These are phyloP conservation scores for Watsonalla binaria DNA, from an alignment of 2,888 invertebrate genomes.

Conservation along the genomic window DNA sequence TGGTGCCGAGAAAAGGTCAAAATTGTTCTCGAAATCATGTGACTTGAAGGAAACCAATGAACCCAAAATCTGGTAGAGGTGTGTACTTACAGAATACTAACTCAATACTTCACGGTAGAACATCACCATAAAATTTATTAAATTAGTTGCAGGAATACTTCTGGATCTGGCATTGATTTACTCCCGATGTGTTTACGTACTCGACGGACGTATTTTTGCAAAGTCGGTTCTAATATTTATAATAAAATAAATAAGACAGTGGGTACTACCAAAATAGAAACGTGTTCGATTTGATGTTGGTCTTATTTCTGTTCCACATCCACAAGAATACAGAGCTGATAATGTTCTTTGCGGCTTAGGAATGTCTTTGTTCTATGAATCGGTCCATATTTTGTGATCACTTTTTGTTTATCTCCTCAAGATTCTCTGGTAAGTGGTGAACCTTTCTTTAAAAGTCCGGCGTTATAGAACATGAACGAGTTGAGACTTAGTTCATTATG, in stretches of 20 bases:
- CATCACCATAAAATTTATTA: conserved; percentile 70
- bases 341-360: conserved; percentile 23
- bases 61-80: conserved; percentile 1
- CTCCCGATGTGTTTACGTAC: conserved; percentile 60
- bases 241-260: conserved; percentile 44
- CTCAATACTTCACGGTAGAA: conserved; percentile 41
- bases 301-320: conserved; percentile 26
- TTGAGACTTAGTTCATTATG: no score
- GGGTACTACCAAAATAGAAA: conserved; percentile 40
- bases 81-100: conserved; percentile 43
- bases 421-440: conserved; percentile 30
- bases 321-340: conserved; percentile 17
- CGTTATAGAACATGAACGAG: no score
- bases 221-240: conserved; percentile 49
- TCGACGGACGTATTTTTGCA: conserved; percentile 58
- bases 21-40: no score
- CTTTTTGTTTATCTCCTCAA: conserved; percentile 23
- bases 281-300: conserved; percentile 28
- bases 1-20: no score
- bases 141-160: conserved; percentile 44
- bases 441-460: no score
- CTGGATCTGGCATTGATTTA: conserved; percentile 61
- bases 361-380: conserved; percentile 10
- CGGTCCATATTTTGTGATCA: not conserved
- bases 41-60: no score